Base-by-base conservation (phyloP, 2,888 invertebrate genomes). In the Mystacides longicornis region DNA sequence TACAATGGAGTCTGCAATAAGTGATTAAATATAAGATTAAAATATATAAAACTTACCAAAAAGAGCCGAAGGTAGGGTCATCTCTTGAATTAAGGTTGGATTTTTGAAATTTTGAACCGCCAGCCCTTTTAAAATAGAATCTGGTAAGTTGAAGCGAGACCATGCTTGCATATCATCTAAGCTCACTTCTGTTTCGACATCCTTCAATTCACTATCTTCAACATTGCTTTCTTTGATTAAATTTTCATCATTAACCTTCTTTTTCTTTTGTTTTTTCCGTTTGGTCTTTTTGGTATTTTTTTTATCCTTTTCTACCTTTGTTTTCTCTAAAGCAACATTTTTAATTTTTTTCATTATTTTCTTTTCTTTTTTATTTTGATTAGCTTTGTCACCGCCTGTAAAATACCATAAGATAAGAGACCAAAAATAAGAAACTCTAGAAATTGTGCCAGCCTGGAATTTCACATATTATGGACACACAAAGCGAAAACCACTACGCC, bases 61-160 rank as follows among this genome's bases (percentile, higher is more conserved):
- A 64, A 95, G 86, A 31, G 95, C 93, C 48, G 91, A 81, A 0
- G 93, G 89, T 43, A 95, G 72, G 0, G 87, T 83, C 57, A 87
- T 67, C 19, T 81, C 75, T 70, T 99, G 98, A 66, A 99, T 98
- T 64, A 85, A 81, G 0, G 97, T 98, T 0, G 99, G 98, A 20
- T 81, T 74, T 42, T 75, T 75, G 69, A 94, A 96, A 1, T 85
- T 84, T 62, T 86, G 77, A 57, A 90, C 89, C 14, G 81, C 75
- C 0, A 98, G 69, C 1, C 91, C 89, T 64, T 78, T 80, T 31
- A 93, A 67, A 54, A 97, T 80, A 2, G 78, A 69, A 2, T 79
- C 74, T 1, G 87, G 87, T 11, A 95, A 81, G 63, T 85, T 85
- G 55, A 85, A 77, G 50, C 78, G 78, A 5, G 77, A 78, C 89